Percentiles rank a stretch among this genome's conserved stretches.
Evolutionary conservation across 1,140 invertebrate species (phyloP).

Genomic region (Lethrus apterus): DNA sequence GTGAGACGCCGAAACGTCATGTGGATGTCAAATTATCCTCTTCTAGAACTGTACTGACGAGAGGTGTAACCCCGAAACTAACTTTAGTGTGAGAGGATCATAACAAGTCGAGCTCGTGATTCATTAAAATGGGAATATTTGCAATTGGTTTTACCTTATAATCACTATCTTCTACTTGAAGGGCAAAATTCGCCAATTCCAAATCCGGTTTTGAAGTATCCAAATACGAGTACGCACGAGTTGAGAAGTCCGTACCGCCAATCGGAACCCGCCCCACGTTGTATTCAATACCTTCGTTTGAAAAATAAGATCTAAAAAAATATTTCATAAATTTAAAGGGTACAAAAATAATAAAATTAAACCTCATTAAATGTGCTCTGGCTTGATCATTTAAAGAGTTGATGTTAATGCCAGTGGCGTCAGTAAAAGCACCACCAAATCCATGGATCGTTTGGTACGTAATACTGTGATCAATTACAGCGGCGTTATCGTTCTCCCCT

Average conservation of each 20-base stretch:
- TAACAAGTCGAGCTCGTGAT: no score
- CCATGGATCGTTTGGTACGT: slow-evolving; percentile 25
- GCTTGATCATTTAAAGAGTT: slow-evolving; percentile 45
- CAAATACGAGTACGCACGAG: slow-evolving; percentile 54
- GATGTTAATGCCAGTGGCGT: slow-evolving; percentile 74
- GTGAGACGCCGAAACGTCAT: no score
- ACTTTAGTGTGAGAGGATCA: slow-evolving; percentile 22
- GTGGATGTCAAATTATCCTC: no score
- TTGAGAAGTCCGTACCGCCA: slow-evolving; percentile 73
- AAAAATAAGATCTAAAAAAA: slow-evolving; percentile 56
- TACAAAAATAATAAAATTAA: no score
- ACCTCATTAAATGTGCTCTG: slow-evolving; percentile 47
- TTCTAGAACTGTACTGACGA: neutral
- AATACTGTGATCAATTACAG: slow-evolving; percentile 13
- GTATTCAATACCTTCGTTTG: slow-evolving; percentile 60
- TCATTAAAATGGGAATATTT: no score
- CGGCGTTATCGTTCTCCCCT: neutral
- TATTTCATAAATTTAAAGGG: slow-evolving; percentile 11
- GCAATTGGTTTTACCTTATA: slow-evolving; percentile 40
- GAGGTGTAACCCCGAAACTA: no score
- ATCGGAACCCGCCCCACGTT: slow-evolving; percentile 70
- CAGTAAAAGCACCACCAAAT: slow-evolving; percentile 56
- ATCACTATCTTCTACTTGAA: slow-evolving; percentile 40
- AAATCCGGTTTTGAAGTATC: slow-evolving; percentile 26
- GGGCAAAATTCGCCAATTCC: slow-evolving; percentile 34